phyloP scores from a whole-genome alignment of 1,140 invertebrate species.

The Oreohelix idahoensis region DNA sequence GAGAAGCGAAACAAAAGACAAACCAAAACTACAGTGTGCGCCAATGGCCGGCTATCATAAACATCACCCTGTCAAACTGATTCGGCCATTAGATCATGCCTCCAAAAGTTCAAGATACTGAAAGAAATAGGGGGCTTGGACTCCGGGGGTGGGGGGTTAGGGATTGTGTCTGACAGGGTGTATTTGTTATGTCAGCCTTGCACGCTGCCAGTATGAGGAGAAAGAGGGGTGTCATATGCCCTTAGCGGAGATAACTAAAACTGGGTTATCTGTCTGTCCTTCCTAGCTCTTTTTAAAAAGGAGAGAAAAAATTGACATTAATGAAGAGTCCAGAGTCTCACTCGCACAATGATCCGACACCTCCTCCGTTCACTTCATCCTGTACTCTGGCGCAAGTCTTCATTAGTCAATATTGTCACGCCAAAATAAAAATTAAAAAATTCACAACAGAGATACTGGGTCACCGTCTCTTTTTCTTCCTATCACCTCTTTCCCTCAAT shows the following conservation, averaged over 20 bases:
- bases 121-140: no score
- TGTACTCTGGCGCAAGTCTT: not conserved
- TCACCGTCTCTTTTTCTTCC: not conserved
- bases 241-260: not conserved
- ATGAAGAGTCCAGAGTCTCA: not conserved
- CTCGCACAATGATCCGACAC: not conserved
- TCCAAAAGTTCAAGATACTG: no score
- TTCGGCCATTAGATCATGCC: no score
- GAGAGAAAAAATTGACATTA: no score
- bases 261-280: not conserved
- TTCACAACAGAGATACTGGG: not conserved
- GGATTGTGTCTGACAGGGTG: not conserved
- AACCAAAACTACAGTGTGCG: no score
- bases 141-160: no score
- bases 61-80: no score
- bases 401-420: not conserved
- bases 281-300: no score
- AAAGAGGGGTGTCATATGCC: not conserved
- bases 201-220: not conserved
- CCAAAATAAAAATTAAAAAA: no score
- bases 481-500: not conserved
- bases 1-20: not conserved
- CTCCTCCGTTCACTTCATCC: not conserved
- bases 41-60: no score
- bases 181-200: not conserved